phyloP scores from a whole-genome alignment of 2,113 vertebrate species.

The Haemorhous mexicanus region DNA sequence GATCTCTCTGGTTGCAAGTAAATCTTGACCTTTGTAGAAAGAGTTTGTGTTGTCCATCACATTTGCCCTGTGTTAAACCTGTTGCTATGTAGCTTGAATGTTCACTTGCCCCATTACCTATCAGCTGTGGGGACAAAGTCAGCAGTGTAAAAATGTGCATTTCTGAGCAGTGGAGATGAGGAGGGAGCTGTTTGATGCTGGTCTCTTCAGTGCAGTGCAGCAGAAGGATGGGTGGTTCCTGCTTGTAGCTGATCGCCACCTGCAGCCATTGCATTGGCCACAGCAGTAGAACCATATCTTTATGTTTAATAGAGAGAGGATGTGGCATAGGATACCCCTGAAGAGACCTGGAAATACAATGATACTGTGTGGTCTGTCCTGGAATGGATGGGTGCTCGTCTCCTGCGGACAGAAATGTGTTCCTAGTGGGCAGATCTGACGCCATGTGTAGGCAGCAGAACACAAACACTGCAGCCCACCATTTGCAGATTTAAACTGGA shows the following conservation, averaged over 20 bases:
- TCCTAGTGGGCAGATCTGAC: background rate
- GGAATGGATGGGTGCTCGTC: background rate
- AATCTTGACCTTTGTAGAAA: background rate
- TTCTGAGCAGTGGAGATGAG: background rate
- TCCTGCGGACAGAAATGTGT: background rate
- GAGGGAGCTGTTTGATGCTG: background rate
- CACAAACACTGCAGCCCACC: constrained; percentile 15
- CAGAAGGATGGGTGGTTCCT: background rate
- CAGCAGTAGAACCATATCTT: background rate
- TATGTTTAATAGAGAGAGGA: background rate
- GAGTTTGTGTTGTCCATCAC: background rate
- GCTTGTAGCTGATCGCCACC: background rate
- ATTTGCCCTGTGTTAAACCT: background rate
- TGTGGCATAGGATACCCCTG: background rate
- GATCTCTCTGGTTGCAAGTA: background rate
- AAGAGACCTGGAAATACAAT: background rate
- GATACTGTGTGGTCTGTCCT: background rate
- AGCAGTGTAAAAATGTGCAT: background rate
- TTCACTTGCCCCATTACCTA: background rate
- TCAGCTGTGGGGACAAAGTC: background rate
- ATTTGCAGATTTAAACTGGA: background rate
- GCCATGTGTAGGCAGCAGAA: constrained; percentile 14
- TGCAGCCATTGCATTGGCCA: background rate
- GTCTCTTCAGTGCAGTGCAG: background rate
- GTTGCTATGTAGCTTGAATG: background rate